Evolutionary conservation across 2,888 invertebrate genomes (phyloP).

Genomic region (Tridacna gigas): DNA sequence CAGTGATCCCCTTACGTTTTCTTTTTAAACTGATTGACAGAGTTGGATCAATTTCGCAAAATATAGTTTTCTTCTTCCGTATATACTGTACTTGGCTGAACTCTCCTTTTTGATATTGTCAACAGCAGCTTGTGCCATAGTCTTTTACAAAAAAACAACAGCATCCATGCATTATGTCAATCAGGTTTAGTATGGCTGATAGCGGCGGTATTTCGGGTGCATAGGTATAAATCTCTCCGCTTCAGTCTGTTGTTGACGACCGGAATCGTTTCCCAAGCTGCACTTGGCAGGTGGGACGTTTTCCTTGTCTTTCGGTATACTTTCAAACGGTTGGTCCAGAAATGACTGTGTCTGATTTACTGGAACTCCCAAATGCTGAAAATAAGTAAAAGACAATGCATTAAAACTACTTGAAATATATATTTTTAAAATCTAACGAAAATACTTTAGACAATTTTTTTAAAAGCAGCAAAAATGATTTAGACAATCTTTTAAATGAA

Average conservation of each 20-base stretch:
- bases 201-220: conserved; percentile 8
- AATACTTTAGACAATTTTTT: too few relatives aligned
- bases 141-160: neutral
- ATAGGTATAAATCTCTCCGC: neutral
- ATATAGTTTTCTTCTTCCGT: neutral
- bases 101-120: conserved; percentile 4
- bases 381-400: too few relatives aligned
- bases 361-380: conserved; percentile 7
- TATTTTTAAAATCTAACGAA: too few relatives aligned
- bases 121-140: neutral
- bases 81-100: conserved; percentile 2
- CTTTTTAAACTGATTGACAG: neutral
- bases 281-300: neutral
- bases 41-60: neutral
- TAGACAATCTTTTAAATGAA: too few relatives aligned
- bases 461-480: too few relatives aligned
- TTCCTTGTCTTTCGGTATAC: too few relatives aligned
- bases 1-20: conserved; percentile 2
- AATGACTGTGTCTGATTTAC: neutral
- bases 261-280: neutral
- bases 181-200: conserved; percentile 13
- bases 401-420: too few relatives aligned
- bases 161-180: neutral
- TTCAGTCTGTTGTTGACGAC: neutral
- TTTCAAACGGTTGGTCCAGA: conserved; percentile 1